A percentile compares a stretch with the other conserved stretches of the same genome.
Conservation (phyloP, 2,888 invertebrate genomes). For the Rotaria magnacalcarata region DNA sequence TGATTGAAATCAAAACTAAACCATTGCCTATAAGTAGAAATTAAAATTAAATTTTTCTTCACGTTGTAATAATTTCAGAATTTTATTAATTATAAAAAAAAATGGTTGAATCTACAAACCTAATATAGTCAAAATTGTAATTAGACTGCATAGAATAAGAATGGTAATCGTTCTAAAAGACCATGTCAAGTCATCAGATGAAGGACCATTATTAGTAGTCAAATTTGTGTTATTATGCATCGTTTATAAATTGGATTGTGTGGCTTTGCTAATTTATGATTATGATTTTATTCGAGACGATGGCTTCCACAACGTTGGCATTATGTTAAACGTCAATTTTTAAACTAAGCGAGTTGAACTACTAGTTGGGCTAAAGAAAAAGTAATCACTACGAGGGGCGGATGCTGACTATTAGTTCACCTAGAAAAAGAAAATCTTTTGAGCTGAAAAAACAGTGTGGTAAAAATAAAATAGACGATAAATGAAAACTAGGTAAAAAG, state of each 20-base stretch:
- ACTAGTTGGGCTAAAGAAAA: too few species aligned
- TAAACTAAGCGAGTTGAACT: background rate
- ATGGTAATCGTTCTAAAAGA: background rate
- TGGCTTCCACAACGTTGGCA: background rate
- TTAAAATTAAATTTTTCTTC: background rate
- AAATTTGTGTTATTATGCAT: background rate
- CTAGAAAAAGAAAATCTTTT: background rate
- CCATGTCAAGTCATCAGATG: background rate
- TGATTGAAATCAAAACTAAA: slow-evolving; percentile 40
- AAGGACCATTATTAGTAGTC: background rate
- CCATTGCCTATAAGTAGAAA: slow-evolving; percentile 38
- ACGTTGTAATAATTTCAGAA: background rate
- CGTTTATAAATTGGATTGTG: background rate
- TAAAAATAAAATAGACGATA: too few species aligned
- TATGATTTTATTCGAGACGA: background rate
- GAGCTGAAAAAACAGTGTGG: too few species aligned
- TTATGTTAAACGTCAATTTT: background rate
- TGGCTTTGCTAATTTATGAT: background rate
- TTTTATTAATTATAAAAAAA: background rate
- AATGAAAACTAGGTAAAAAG: too few species aligned
- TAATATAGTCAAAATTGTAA: background rate
- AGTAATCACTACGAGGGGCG: background rate
- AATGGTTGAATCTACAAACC: background rate
- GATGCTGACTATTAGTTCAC: background rate
- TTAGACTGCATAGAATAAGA: background rate